phyloP scores from a whole-genome alignment of 2,888 invertebrate species.

The Diadromus collaris region DNA sequence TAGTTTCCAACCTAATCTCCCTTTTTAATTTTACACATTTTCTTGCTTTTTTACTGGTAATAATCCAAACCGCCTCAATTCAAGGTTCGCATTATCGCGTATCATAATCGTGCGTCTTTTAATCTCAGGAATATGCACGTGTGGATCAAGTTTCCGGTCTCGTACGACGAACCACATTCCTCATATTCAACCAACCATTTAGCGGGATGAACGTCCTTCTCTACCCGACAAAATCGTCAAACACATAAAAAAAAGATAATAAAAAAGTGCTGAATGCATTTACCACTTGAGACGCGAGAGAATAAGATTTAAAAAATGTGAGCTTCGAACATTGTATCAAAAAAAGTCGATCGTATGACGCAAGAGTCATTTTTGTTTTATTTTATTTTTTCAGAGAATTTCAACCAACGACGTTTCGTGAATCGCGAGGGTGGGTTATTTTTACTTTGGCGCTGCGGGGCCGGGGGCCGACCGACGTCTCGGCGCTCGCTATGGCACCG shows the following conservation, averaged over 20 bases:
- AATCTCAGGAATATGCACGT: constrained; percentile 31
- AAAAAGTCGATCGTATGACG: constrained; percentile 52
- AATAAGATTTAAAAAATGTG: too few relatives aligned
- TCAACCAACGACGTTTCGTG: constrained; percentile 42
- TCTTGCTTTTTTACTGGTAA: not conserved
- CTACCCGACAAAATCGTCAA: not conserved
- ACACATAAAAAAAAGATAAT: not conserved
- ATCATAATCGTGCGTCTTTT: constrained; percentile 28
- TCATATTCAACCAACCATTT: constrained; percentile 11
- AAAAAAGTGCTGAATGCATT: not conserved
- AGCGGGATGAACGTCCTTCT: constrained; percentile 31
- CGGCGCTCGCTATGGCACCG: constrained; percentile 64
- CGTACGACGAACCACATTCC: not conserved
- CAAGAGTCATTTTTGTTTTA: constrained; percentile 46
- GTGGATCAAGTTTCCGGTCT: constrained; percentile 41
- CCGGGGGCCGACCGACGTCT: constrained; percentile 61
- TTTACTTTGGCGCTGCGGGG: constrained; percentile 71
- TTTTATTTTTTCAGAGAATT: constrained; percentile 22
- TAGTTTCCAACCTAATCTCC: not conserved
- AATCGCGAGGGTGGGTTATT: constrained; percentile 75
- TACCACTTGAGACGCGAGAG: constrained; percentile 23
- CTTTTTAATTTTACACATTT: not conserved
- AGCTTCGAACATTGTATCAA: constrained; percentile 12
- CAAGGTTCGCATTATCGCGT: constrained; percentile 38
- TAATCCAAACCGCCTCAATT: constrained; percentile 35